phyloP scores from a whole-genome alignment of 2,888 invertebrate species.

The Epistrophella euchroma region DNA sequence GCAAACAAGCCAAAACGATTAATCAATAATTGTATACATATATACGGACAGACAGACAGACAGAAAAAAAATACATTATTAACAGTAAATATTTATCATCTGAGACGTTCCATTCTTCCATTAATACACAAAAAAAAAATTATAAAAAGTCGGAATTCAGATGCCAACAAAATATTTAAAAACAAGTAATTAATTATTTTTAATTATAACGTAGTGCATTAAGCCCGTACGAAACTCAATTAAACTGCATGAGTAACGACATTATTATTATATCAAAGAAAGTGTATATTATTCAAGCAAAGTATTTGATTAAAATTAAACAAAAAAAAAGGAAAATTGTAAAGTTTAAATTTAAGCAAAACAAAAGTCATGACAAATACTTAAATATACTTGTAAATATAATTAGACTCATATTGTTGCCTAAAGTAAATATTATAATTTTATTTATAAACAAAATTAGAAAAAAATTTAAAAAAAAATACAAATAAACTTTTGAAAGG shows the following conservation, averaged over 20 bases:
- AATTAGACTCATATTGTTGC: conserved; percentile 69
- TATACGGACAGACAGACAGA: conserved; percentile 38
- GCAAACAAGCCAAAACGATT: conserved; percentile 52
- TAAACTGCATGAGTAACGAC: conserved; percentile 1
- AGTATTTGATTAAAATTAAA: conserved; percentile 37
- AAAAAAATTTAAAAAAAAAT: conserved; percentile 23
- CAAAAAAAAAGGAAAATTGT: conserved; percentile 26
- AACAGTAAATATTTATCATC: conserved; percentile 63
- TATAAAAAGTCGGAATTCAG: conserved; percentile 61
- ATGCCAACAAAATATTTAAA: conserved; percentile 62
- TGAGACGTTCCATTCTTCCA: conserved; percentile 67
- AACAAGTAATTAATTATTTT: conserved; percentile 59
- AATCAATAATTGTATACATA: conserved; percentile 53
- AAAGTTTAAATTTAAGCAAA: conserved; percentile 66
- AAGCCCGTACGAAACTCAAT: conserved; percentile 19
- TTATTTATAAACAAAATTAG: conserved; percentile 36
- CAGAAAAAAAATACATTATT: conserved; percentile 31
- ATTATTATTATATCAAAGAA: background rate
- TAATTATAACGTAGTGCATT: conserved; percentile 50
- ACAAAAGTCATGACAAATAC: conserved; percentile 53
- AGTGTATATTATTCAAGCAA: conserved; percentile 23
- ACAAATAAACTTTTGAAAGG: conserved; percentile 11
- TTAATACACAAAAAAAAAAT: conserved; percentile 25
- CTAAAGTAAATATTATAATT: conserved; percentile 57
- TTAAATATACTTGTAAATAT: conserved; percentile 67